A percentile compares a stretch with the other conserved stretches of the same genome.
Evolutionary conservation across 2,113 vertebrate genomes (phyloP).

Genomic region (Mandrillus leucophaeus): DNA sequence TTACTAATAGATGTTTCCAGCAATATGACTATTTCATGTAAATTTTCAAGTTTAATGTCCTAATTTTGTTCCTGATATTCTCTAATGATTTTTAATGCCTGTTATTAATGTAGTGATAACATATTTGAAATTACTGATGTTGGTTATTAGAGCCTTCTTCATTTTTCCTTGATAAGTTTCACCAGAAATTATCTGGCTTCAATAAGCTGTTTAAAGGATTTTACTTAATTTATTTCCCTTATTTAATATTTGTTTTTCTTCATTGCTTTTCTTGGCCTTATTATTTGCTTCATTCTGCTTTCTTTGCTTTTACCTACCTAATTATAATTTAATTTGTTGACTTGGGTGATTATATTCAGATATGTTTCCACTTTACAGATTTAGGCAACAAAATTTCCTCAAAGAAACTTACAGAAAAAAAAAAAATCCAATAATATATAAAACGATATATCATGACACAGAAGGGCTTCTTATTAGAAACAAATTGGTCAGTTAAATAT

Average conservation of each 20-base stretch:
- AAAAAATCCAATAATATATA: not conserved
- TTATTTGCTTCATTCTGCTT: not conserved
- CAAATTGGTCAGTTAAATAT: not conserved
- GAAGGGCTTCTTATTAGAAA: not conserved
- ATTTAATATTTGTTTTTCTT: not conserved
- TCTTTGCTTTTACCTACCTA: not conserved
- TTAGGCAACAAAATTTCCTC: not conserved
- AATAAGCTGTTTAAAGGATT: not conserved
- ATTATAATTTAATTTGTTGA: not conserved
- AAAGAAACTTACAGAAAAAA: not conserved
- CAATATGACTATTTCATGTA: not conserved
- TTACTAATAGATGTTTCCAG: slow-evolving; percentile 6
- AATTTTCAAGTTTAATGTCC: not conserved
- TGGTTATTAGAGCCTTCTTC: not conserved
- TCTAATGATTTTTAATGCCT: not conserved
- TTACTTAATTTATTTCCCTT: not conserved
- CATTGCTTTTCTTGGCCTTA: not conserved
- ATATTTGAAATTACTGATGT: not conserved
- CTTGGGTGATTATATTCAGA: not conserved
- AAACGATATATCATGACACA: not conserved
- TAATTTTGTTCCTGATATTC: not conserved
- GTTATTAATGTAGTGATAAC: not conserved
- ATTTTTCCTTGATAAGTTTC: not conserved
- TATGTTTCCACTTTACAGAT: not conserved
- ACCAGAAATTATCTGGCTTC: not conserved